Evolutionary conservation across 2,113 vertebrate species (phyloP).

Genomic region (Ranitomeya imitator): DNA sequence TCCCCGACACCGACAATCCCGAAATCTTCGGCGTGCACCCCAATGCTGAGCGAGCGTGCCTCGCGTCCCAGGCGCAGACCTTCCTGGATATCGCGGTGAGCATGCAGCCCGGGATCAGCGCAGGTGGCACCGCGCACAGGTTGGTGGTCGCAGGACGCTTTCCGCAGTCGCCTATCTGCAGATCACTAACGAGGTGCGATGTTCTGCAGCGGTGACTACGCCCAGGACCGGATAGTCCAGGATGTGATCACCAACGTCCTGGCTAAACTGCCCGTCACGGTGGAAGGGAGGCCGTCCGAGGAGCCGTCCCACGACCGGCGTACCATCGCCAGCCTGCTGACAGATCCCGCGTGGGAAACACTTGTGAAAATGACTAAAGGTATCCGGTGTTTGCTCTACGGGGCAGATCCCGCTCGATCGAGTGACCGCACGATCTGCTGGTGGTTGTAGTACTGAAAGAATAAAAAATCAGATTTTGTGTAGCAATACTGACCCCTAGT

Average conservation of each 20-base stretch:
- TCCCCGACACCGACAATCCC: conserved; percentile 63
- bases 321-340: conserved; percentile 58
- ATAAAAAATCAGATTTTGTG: neutral
- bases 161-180: neutral
- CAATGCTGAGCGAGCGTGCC: conserved; percentile 52
- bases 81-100: conserved; percentile 60
- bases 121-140: conserved; percentile 33
- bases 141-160: conserved; percentile 45
- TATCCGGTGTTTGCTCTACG: neutral
- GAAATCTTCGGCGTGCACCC: conserved; percentile 67
- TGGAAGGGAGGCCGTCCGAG: conserved; percentile 59
- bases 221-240: conserved; percentile 62
- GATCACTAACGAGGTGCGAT: neutral
- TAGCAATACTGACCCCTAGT: neutral
- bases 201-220: conserved; percentile 57
- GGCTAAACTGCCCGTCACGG: conserved; percentile 60
- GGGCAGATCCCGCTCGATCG: no score
- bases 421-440: neutral
- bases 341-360: conserved; percentile 61
- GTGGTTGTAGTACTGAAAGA: neutral
- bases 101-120: conserved; percentile 57
- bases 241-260: conserved; percentile 58
- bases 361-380: conserved; percentile 56
- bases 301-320: fast-evolving
- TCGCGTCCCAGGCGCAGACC: conserved; percentile 52